phyloP scores from a whole-genome alignment of 2,888 invertebrate species.

The Aradus depressus region DNA sequence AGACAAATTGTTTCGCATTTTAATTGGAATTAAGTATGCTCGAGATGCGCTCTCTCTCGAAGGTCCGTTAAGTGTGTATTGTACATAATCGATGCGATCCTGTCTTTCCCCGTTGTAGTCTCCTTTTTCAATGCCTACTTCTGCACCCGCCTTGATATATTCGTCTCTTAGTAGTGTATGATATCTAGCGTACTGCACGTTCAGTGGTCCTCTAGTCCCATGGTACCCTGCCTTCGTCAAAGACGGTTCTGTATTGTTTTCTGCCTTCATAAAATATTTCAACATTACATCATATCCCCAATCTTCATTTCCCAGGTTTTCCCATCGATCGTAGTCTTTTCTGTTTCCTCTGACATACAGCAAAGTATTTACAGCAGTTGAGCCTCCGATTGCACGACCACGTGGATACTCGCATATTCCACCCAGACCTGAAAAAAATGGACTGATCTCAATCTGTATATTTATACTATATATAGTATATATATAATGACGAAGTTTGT shows the following conservation, averaged over 20 bases:
- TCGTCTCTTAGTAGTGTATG: constrained; percentile 43
- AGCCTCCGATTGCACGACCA: too few species aligned
- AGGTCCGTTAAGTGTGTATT: constrained; percentile 9
- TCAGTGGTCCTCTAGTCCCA: neutral
- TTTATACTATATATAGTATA: too few species aligned
- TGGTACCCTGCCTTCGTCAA: neutral
- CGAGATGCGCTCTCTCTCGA: constrained; percentile 17
- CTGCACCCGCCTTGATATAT: constrained; percentile 57
- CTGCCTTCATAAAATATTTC: constrained; percentile 88
- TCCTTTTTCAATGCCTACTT: constrained; percentile 73
- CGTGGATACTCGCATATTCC: too few species aligned
- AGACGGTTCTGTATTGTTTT: constrained; percentile 79
- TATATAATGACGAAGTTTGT: too few species aligned
- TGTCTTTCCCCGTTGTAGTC: constrained; percentile 80
- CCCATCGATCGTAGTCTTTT: constrained; percentile 84
- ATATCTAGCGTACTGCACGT: neutral
- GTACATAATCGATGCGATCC: constrained; percentile 19
- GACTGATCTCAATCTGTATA: too few species aligned
- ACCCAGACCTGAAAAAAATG: too few species aligned
- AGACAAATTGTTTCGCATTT: constrained; percentile 16
- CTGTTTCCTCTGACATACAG: constrained; percentile 86
- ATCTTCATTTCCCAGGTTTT: constrained; percentile 69
- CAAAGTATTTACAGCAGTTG: too few species aligned
- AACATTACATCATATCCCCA: too few species aligned
- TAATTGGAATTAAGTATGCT: constrained; percentile 15